These are phyloP conservation scores for Dolomedes plantarius DNA, from an alignment of 2,888 invertebrate genomes.

Conservation along the genomic window DNA sequence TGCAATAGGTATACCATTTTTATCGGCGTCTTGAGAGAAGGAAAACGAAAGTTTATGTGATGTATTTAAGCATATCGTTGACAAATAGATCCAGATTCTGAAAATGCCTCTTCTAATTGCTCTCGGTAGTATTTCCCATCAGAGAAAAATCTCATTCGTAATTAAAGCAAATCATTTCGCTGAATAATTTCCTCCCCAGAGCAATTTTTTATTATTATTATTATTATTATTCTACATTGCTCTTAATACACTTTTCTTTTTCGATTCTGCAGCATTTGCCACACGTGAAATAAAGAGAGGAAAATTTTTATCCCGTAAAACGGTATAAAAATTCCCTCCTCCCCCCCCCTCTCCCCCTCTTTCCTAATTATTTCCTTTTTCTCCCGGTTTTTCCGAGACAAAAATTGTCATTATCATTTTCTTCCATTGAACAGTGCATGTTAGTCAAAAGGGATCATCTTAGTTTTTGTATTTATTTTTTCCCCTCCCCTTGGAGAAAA, in stretches of 20 bases:
- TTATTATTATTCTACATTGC: background rate
- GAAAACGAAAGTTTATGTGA: too few relatives aligned
- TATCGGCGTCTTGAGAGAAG: too few relatives aligned
- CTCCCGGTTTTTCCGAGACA: constrained; percentile 34
- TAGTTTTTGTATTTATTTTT: constrained; percentile 9
- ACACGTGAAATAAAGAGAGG: background rate
- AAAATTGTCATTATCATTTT: constrained; percentile 61
- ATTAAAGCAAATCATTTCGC: constrained; percentile 26
- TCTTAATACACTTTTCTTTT: background rate
- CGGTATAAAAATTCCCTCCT: constrained; percentile 2
- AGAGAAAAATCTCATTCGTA: constrained; percentile 7
- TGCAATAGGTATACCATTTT: too few relatives aligned
- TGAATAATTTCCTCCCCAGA: background rate
- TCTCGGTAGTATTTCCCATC: background rate
- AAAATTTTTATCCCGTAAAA: constrained; percentile 26
- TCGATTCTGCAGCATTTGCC: background rate
- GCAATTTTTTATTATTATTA: too few relatives aligned
- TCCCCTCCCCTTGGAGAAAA: constrained; percentile 2
- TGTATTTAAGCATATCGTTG: too few relatives aligned
- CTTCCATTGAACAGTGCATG: constrained; percentile 26
- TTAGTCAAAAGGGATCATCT: constrained; percentile 38
- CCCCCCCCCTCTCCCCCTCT: background rate
- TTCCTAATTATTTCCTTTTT: constrained; percentile 54
- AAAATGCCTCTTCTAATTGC: constrained; percentile 18
- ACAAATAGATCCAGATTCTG: too few relatives aligned